phyloP scores from a whole-genome alignment of 2,888 invertebrate species.

The Pyralis farinalis region DNA sequence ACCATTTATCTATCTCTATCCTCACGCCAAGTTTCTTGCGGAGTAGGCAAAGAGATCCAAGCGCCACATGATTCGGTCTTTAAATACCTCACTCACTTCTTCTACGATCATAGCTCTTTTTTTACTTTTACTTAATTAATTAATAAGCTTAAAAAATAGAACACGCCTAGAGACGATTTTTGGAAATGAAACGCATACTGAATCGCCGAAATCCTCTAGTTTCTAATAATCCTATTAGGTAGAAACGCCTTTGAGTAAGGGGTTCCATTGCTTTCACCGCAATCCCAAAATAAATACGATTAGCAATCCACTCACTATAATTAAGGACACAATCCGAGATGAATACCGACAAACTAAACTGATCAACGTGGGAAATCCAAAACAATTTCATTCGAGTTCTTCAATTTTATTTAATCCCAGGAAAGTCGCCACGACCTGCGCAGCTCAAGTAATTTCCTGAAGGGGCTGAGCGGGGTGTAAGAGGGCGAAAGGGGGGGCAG shows the following conservation, averaged over 20 bases:
- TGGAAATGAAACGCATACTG: too few relatives aligned
- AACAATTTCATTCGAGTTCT: slow-evolving; percentile 69
- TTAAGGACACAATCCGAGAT: slow-evolving; percentile 51
- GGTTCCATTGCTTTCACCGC: slow-evolving; percentile 18
- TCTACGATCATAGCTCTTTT: too few relatives aligned
- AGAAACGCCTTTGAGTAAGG: slow-evolving; percentile 18
- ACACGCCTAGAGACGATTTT: too few relatives aligned
- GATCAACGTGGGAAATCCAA: slow-evolving; percentile 61
- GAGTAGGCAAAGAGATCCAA: too few relatives aligned
- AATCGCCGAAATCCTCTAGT: too few relatives aligned
- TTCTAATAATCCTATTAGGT: slow-evolving; percentile 9
- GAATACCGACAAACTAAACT: slow-evolving; percentile 47
- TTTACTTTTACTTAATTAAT: too few relatives aligned
- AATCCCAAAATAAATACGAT: slow-evolving; percentile 49
- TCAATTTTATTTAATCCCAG: slow-evolving; percentile 73
- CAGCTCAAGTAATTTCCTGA: slow-evolving; percentile 72
- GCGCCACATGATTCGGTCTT: too few relatives aligned
- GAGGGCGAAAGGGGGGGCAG: slow-evolving; percentile 36
- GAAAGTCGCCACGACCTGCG: slow-evolving; percentile 63
- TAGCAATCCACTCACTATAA: slow-evolving; percentile 63
- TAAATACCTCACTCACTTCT: too few relatives aligned
- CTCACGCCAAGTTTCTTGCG: too few relatives aligned
- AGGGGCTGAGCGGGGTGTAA: slow-evolving; percentile 32
- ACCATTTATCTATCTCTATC: too few relatives aligned
- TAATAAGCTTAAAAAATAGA: too few relatives aligned